Percentiles rank a stretch among this genome's conserved stretches.
phyloP scores from a whole-genome alignment of 2,888 invertebrate species.

The Nomada ruficornis region DNA sequence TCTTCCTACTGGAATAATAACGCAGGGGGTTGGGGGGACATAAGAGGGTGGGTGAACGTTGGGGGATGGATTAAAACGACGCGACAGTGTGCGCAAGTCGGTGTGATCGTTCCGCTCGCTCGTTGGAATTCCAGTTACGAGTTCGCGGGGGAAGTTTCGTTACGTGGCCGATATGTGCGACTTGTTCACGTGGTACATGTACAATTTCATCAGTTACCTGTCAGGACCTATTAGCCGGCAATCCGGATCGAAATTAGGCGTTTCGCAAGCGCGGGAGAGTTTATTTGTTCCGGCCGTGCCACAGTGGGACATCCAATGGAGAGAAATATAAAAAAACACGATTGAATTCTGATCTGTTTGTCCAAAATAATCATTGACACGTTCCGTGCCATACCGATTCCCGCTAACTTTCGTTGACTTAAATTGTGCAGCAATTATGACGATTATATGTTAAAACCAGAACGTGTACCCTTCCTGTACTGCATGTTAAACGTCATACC shows the following conservation, averaged over 20 bases:
- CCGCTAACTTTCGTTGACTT: no score
- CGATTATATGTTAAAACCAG: no score
- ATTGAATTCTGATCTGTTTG: no score
- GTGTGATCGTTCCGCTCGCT: slow-evolving; percentile 31
- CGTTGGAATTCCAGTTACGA: slow-evolving; percentile 54
- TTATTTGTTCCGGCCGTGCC: background rate
- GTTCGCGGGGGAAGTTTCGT: slow-evolving; percentile 43
- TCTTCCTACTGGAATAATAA: slow-evolving; percentile 43
- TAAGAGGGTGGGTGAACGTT: slow-evolving; percentile 45
- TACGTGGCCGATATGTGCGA: slow-evolving; percentile 36
- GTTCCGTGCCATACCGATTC: no score
- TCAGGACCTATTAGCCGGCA: slow-evolving; percentile 31
- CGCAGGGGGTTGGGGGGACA: background rate
- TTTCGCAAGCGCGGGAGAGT: background rate
- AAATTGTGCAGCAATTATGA: no score
- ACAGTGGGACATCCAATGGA: no score
- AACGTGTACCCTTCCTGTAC: no score
- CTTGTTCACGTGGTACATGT: slow-evolving; percentile 28
- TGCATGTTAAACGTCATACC: no score
- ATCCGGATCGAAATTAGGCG: slow-evolving; percentile 35
- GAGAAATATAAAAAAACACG: no score
- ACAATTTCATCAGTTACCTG: slow-evolving; percentile 46
- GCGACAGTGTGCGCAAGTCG: slow-evolving; percentile 32
- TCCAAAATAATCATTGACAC: no score
- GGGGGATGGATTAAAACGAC: slow-evolving; percentile 57